Evolutionary conservation across 2,888 invertebrate species (phyloP).

Genomic region (Drosophila setosimentum): DNA sequence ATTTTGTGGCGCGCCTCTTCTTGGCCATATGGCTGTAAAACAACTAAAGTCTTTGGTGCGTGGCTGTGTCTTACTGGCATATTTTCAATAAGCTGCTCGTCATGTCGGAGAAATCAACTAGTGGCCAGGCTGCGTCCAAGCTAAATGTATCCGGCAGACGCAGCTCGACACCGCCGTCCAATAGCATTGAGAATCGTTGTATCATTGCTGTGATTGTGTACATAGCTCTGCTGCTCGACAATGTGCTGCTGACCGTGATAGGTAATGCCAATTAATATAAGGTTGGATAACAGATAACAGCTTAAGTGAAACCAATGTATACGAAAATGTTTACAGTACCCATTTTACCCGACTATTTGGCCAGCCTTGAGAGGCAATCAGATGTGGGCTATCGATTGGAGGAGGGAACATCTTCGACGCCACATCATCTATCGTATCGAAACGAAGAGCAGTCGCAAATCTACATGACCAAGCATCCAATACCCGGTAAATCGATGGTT

Average conservation of each 20-base stretch:
- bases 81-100: conserved; percentile 31
- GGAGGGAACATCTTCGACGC: conserved; percentile 14
- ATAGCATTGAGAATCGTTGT: conserved; percentile 73
- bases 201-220: conserved; percentile 88
- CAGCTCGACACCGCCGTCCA: conserved; percentile 54
- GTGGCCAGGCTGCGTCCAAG: conserved; percentile 50
- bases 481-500: conserved; percentile 84
- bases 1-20: conserved; percentile 64
- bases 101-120: conserved; percentile 59
- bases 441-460: conserved; percentile 57
- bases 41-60: conserved; percentile 8
- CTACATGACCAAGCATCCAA: conserved; percentile 84
- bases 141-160: conserved; percentile 48
- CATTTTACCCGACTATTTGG: conserved; percentile 91
- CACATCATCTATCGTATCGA: conserved; percentile 81
- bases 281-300: conserved; percentile 8
- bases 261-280: conserved; percentile 87
- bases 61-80: conserved; percentile 16
- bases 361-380: conserved; percentile 86
- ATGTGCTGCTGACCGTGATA: conserved; percentile 94
- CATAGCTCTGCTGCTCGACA: conserved; percentile 92
- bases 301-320: not conserved
- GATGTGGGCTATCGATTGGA: conserved; percentile 28
- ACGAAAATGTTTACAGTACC: conserved; percentile 87
- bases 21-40: conserved; percentile 68